phyloP scores from a whole-genome alignment of 2,113 vertebrate genomes.

The Campylomormyrus tamandua region DNA sequence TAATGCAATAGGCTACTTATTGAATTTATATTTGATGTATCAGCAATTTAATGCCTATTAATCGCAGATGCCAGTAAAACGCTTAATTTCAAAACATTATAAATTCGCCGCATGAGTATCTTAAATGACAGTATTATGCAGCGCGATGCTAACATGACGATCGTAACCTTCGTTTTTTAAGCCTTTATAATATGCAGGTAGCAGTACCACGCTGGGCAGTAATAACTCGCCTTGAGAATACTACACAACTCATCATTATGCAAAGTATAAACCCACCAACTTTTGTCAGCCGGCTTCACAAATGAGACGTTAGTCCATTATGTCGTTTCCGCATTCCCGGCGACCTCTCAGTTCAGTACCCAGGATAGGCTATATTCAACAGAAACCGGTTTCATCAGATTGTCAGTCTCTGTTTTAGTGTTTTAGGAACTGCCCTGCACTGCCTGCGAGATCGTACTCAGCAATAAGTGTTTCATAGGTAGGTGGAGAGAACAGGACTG shows the following conservation, averaged over 20 bases:
- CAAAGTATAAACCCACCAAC: not conserved
- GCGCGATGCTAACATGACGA: not conserved
- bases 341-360: constrained; percentile 27
- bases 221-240: not conserved
- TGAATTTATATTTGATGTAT: not conserved
- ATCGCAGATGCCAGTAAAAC: not conserved
- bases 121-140: not conserved
- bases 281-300: not conserved
- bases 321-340: constrained; percentile 57
- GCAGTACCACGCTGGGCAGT: not conserved
- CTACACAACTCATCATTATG: not conserved
- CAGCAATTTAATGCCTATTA: not conserved
- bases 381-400: constrained; percentile 62
- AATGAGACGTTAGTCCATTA: constrained; percentile 19
- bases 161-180: not conserved
- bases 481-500: not conserved
- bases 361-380: constrained; percentile 29
- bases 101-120: not conserved
- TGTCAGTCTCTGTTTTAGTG: constrained; percentile 24
- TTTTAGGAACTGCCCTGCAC: constrained; percentile 38
- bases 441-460: constrained; percentile 23
- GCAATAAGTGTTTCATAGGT: constrained; percentile 7
- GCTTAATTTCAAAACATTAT: not conserved
- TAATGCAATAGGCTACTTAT: not conserved
- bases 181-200: not conserved